A percentile compares a stretch with the other conserved stretches of the same genome.
These are phyloP conservation scores for Cichladusa arquata DNA, from an alignment of 2,113 vertebrate species.

Conservation along the genomic window DNA sequence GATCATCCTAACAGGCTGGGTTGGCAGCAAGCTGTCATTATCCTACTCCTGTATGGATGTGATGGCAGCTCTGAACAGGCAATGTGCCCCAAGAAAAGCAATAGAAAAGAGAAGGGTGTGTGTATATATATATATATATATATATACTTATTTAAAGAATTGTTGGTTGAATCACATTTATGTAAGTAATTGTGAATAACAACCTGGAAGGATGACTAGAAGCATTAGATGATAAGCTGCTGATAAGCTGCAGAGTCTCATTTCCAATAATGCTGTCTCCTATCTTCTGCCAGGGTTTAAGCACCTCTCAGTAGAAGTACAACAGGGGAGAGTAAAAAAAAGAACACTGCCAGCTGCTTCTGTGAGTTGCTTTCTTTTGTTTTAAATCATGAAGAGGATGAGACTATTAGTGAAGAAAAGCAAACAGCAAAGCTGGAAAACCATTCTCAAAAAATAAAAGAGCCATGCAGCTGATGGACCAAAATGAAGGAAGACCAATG, in stretches of 20 bases:
- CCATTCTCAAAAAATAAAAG: not conserved
- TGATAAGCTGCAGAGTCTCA: not conserved
- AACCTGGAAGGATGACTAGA: not conserved
- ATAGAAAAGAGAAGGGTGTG: not conserved
- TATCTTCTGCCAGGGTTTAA: not conserved
- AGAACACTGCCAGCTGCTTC: not conserved
- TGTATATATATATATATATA: not conserved
- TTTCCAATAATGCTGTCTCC: not conserved
- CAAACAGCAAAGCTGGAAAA: not conserved
- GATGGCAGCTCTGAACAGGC: not conserved
- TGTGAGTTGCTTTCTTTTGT: not conserved
- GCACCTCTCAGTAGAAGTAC: not conserved
- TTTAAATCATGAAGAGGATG: not conserved
- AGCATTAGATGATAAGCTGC: not conserved
- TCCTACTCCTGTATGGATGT: not conserved
- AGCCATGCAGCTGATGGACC: fast-evolving
- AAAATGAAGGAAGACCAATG: not conserved
- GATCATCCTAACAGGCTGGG: not conserved
- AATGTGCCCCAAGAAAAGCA: not conserved
- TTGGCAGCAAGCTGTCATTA: not conserved
- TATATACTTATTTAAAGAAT: not conserved
- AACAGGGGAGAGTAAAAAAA: not conserved
- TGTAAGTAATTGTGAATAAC: not conserved
- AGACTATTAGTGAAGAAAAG: not conserved
- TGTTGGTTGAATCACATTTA: not conserved